Conservation (phyloP, 30 jellyfish, hydroid and myxozoan genomes). For the Rhopilema esculentum region DNA sequence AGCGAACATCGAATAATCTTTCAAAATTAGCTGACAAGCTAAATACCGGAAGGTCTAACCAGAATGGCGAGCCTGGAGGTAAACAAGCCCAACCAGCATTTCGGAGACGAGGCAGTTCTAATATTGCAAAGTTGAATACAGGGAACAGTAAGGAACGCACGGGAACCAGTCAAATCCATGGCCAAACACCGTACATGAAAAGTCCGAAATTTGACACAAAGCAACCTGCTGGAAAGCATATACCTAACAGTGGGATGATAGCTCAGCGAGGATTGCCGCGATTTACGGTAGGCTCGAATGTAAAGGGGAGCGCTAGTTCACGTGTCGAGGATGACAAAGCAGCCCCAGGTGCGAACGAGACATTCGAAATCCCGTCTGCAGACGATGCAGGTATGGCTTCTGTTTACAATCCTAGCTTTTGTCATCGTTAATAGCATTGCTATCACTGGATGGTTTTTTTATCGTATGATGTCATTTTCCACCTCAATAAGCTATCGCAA, state of each 20-base stretch:
- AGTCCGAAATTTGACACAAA: constrained; percentile 39
- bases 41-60: constrained; percentile 21
- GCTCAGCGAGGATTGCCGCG: constrained; percentile 6
- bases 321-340: constrained; percentile 8
- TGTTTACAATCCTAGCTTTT: too few species aligned
- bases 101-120: constrained; percentile 54
- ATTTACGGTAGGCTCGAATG: constrained; percentile 3
- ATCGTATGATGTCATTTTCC: too few species aligned
- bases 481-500: too few species aligned
- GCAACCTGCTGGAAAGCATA: constrained; percentile 27
- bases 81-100: constrained; percentile 46
- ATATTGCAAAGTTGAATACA: constrained; percentile 41
- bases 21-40: constrained; percentile 66
- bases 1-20: constrained; percentile 35
- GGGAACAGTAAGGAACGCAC: constrained; percentile 52
- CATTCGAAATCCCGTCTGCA: not conserved
- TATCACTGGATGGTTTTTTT: too few species aligned
- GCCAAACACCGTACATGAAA: constrained; percentile 65
- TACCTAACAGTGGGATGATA: not conserved
- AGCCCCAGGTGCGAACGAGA: constrained; percentile 10
- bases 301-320: not conserved
- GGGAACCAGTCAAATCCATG: constrained; percentile 49
- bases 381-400: not conserved
- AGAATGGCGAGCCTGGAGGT: constrained; percentile 9
- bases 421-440: too few species aligned